Evolutionary conservation across 1,140 invertebrate genomes (phyloP).

Genomic region (Dryas iulia): DNA sequence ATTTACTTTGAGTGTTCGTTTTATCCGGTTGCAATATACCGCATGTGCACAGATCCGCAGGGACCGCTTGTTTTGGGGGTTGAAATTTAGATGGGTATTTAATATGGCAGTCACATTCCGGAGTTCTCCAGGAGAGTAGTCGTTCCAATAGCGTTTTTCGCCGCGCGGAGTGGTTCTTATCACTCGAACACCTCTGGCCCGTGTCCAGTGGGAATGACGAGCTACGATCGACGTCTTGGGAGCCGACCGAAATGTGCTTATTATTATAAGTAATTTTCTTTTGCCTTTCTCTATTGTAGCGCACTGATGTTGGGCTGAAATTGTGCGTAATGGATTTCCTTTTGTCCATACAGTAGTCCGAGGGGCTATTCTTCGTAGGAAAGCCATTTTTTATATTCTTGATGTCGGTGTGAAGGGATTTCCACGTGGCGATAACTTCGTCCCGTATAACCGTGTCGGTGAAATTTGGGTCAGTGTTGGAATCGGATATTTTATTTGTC

Average conservation of each 20-base stretch:
- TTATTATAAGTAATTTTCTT: constrained; percentile 63
- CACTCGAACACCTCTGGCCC: constrained; percentile 43
- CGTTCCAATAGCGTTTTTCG: constrained; percentile 63
- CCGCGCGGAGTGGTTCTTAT: constrained; percentile 44
- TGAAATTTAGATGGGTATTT: constrained; percentile 44
- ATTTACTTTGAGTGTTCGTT: constrained; percentile 47
- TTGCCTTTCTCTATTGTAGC: constrained; percentile 46
- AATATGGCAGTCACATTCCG: constrained; percentile 62
- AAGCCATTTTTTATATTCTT: constrained; percentile 72
- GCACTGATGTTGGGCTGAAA: constrained; percentile 38
- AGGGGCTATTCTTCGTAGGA: constrained; percentile 43
- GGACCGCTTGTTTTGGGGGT: constrained; percentile 33
- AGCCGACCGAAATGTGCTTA: constrained; percentile 38
- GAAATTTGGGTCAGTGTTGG: constrained; percentile 57
- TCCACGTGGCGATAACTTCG: constrained; percentile 74
- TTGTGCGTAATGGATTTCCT: constrained; percentile 49
- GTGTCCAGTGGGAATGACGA: constrained; percentile 55
- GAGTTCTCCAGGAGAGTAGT: constrained; percentile 66
- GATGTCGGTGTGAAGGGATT: constrained; percentile 69
- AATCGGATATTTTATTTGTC: constrained; percentile 51
- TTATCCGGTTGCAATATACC: constrained; percentile 43
- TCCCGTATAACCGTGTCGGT: constrained; percentile 49
- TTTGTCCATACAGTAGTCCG: constrained; percentile 37
- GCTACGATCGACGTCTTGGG: constrained; percentile 46
- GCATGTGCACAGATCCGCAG: constrained; percentile 63